Evolutionary conservation across 1,140 invertebrate genomes (phyloP), one percentile per base, ranked within the genome.

Genomic region (Drosophila kepulauana): DNA sequence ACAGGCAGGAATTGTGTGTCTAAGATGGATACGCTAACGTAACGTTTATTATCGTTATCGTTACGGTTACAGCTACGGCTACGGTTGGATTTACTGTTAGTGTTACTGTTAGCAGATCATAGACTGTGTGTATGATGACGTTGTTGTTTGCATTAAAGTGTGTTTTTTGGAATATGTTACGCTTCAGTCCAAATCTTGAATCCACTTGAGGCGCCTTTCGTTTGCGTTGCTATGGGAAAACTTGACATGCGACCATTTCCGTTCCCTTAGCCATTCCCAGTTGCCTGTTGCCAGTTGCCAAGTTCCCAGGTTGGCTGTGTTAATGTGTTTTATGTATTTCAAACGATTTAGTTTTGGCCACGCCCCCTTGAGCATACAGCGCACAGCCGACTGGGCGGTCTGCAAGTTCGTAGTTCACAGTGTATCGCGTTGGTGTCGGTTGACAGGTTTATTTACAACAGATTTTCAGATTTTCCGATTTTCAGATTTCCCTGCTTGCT

Each of bases 1-100:
- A 94, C 78, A 91, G 89, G 43, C 94, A 95, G 92, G 94, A 94
- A 86, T 79, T 91, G 64, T 95, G 94, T 90, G 79, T 73, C 78
- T 92, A 70, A 73, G 16, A 49, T 58, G 45, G 57, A 63, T 61
- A n/a, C 63, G 10, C 33, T 25, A 48, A 25, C 15, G 56, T 16
- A 10, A 49, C 16, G 43, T 3, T 15, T 35, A 11, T 30, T 48
- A 68, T 28, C n/a, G 25, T 30, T 65, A 45, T 20, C 49, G 49
- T 52, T 56, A 78, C 51, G 45, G 33, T 73, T 66, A 72, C 20
- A 16, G 56, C 51, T 67, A 67, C 41, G 46, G 43, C 13, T 65
- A 38, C 49, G 30, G 30, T 72, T 66, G 65, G 64, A 54, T 57
- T 70, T 63, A 62, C 58, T 41, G n/a, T 54, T 56, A 54, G 20